Evolutionary conservation across 2,797 vertebrate genomes (phyloP), one percentile per base, ranked within the genome.

Genomic region (Rachycentron canadum): DNA sequence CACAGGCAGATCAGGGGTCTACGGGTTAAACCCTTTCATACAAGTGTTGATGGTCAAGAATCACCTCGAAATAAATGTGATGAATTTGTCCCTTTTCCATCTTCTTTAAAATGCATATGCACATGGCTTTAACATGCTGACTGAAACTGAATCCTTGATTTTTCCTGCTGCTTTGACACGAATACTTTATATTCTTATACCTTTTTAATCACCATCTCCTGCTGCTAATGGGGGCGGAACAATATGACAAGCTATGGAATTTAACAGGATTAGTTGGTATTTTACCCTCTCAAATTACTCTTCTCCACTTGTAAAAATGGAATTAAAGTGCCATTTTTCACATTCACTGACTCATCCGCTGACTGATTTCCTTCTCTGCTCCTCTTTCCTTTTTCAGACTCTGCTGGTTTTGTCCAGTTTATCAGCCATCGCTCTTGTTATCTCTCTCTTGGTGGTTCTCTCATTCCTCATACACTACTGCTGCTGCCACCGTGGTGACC

Each of bases 401-500:
- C 88, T 95, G 55, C 92, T 95, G 91, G 89, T 95, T 80, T 72
- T 95, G 85, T 95, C 95, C 86, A 95, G 94, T 75, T 76, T 95
- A 21, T 96, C 95, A 3, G 95, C 94, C 89, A 91, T 95, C 52
- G 94, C 93, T 43, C 94, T 96, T 1, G 79, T 95, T 60, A 81
- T 95, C 86, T 96, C 94, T 61, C 94, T 96, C 73, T 79, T 96
- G 81, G 93, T 96, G 81, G 83, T 95, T 57, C 91, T 95, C 58
- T 94, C 93, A 86, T 95, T 95, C 90, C 94, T 95, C 80, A 94
- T 96, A 89, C 95, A 95, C 92, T 95, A 95, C 91, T 96, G 95
- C 92, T 96, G 95, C 93, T 96, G 95, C 93, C 95, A 93, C 91
- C 95, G 94, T 52, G 92, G 95, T 14, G 93, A 95, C 81, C 90